Base-by-base conservation (phyloP, 2,113 vertebrate species). In the Siniperca chuatsi region DNA sequence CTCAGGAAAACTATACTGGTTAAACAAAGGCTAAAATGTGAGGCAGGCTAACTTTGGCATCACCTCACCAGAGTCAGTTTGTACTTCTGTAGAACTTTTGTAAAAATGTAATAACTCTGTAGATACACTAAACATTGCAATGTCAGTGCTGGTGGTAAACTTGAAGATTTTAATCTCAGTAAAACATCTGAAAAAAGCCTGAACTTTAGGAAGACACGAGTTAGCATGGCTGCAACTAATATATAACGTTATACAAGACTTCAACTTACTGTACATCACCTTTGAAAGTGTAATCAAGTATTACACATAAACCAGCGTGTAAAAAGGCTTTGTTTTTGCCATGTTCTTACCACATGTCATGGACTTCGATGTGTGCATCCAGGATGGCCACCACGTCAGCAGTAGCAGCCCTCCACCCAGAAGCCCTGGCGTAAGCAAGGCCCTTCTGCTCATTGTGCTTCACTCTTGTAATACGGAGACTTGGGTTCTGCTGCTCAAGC, bases 361-460 rank as follows among this genome's bases (percentile, higher is more conserved):
- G 95, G 58, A 96, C 96, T 92, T 97, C 96, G 15, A 96, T 83
- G 76, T 96, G 96, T 4, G 95, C 95, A 44, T 97, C 96, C 82
- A 97, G 75, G 75, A 97, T 96, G 54, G 95, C 95, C 4, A 96
- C 95, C 71, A 96, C 95, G 0, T 97, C 96, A 0, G 95, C 96
- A 0, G 78, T 90, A 16, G 96, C 93, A 2, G 85, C 93, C 78
- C 89, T 87, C 92, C 92, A 95, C 11, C 95, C 96, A 1, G 95
- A 95, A 6, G 93, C 87, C 15, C 89, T 87, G 42, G 95, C 93
- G 25, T 82, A 64, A 6, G 95, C 75, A 0, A 97, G 92, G 0
- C 96, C 96, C 83, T 67, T 72, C 79, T 94, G 95, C 82, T 92
- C 54, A 0, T 7, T 74, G 75, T 97, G 96, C 21, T 75, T 89